Conservation (phyloP, 2,888 invertebrate genomes). For the Meta bourneti region DNA sequence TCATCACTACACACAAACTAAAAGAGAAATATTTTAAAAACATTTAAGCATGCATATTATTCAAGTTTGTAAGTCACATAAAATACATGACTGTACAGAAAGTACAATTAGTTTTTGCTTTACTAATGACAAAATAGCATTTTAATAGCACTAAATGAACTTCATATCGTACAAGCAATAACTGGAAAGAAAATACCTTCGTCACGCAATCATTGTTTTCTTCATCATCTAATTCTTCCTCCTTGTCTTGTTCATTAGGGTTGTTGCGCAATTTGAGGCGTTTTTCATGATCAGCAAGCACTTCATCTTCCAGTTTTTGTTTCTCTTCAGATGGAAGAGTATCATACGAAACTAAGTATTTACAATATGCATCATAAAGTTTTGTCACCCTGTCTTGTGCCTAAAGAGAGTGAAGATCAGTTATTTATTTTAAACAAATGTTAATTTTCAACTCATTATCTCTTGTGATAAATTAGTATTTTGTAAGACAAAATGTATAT, state of each 20-base stretch:
- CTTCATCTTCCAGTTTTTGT: conserved; percentile 86
- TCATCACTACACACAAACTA: too few relatives aligned
- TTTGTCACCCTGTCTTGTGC: conserved; percentile 89
- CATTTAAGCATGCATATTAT: too few relatives aligned
- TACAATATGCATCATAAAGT: conserved; percentile 93
- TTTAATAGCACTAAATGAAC: neutral
- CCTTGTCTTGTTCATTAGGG: conserved; percentile 82
- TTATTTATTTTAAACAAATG: neutral
- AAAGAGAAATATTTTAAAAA: too few relatives aligned
- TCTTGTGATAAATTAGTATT: too few relatives aligned
- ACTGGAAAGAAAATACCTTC: conserved; percentile 73
- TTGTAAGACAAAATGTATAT: too few relatives aligned
- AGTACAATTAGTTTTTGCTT: too few relatives aligned
- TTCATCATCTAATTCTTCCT: conserved; percentile 80
- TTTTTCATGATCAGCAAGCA: conserved; percentile 88
- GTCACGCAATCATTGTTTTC: conserved; percentile 79
- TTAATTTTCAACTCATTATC: too few relatives aligned
- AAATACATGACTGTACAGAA: too few relatives aligned
- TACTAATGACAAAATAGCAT: too few relatives aligned
- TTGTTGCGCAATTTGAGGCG: conserved; percentile 82
- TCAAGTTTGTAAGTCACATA: too few relatives aligned
- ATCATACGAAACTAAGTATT: conserved; percentile 93
- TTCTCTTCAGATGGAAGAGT: conserved; percentile 90
- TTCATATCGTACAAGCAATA: neutral
- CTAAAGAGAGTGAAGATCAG: conserved; percentile 64